phyloP scores from a whole-genome alignment of 2,888 invertebrate genomes.

The Caenorhabditis doughertyi region DNA sequence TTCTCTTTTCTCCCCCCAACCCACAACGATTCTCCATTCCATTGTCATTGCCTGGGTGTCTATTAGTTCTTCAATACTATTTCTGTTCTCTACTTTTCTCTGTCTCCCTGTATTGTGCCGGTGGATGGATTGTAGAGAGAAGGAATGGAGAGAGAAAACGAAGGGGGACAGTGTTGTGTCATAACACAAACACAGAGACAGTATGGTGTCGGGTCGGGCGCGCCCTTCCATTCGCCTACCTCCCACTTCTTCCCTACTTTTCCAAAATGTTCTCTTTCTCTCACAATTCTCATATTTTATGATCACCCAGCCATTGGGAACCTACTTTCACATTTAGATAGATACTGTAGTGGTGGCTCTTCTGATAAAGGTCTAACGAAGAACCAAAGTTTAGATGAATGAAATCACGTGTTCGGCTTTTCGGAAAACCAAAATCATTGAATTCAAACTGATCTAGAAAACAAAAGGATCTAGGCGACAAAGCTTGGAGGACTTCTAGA shows the following conservation, averaged over 20 bases:
- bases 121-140: not conserved
- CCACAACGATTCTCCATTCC: no score
- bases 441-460: no score
- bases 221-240: constrained; percentile 7
- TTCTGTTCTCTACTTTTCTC: constrained; percentile 3
- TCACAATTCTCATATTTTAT: constrained; percentile 36
- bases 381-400: no score
- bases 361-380: no score
- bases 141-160: not conserved
- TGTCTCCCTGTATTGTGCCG: not conserved
- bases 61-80: constrained; percentile 15
- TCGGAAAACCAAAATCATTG: no score
- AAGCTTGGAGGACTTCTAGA: no score
- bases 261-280: constrained; percentile 4
- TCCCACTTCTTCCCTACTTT: not conserved
- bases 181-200: constrained; percentile 57
- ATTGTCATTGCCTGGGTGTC: constrained; percentile 28
- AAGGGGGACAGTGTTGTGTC: constrained; percentile 41
- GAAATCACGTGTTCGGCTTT: no score
- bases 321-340: not conserved
- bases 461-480: no score
- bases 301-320: not conserved
- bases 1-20: not conserved
- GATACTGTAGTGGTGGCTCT: not conserved
- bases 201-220: constrained; percentile 53